These are phyloP conservation scores for Ptiloglossa arizonensis DNA, from an alignment of 1,140 invertebrate species.

Conservation along the genomic window DNA sequence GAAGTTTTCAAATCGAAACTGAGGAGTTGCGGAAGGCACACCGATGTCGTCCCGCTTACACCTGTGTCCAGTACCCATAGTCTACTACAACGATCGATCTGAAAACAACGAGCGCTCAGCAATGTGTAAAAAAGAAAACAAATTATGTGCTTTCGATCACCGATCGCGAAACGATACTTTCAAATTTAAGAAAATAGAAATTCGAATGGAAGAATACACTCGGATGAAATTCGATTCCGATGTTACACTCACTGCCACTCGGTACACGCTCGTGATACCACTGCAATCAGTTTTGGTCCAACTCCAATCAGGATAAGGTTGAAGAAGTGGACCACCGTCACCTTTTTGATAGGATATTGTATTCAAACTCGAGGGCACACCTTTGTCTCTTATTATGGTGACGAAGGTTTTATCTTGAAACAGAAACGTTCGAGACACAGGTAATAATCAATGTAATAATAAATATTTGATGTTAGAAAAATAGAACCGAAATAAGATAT, in stretches of 20 bases:
- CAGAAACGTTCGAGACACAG: neutral
- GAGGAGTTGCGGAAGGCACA: conserved; percentile 80
- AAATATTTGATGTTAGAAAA: conserved; percentile 30
- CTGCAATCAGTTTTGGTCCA: conserved; percentile 59
- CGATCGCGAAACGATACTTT: no score
- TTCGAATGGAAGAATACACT: no score
- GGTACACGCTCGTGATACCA: conserved; percentile 62
- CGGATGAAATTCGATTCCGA: neutral
- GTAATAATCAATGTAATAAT: neutral
- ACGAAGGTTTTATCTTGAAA: conserved; percentile 59
- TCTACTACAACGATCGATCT: conserved; percentile 82
- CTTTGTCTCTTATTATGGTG: conserved; percentile 76
- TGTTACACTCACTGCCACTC: conserved; percentile 57
- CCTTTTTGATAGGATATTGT: conserved; percentile 40
- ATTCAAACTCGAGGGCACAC: conserved; percentile 69
- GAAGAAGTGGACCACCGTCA: conserved; percentile 53
- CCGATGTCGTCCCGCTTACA: conserved; percentile 72
- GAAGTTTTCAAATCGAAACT: conserved; percentile 80
- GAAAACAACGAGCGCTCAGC: conserved; percentile 42
- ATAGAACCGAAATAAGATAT: conserved; percentile 5
- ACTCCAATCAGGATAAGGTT: conserved; percentile 68
- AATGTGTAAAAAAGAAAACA: no score
- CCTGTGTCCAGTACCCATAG: conserved; percentile 82
- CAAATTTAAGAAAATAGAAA: no score
- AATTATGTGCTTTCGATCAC: no score